A percentile compares a stretch with the other conserved stretches of the same genome.
These are phyloP conservation scores for Paramisgurnus dabryanus DNA, from an alignment of 2,113 vertebrate species.

Conservation along the genomic window DNA sequence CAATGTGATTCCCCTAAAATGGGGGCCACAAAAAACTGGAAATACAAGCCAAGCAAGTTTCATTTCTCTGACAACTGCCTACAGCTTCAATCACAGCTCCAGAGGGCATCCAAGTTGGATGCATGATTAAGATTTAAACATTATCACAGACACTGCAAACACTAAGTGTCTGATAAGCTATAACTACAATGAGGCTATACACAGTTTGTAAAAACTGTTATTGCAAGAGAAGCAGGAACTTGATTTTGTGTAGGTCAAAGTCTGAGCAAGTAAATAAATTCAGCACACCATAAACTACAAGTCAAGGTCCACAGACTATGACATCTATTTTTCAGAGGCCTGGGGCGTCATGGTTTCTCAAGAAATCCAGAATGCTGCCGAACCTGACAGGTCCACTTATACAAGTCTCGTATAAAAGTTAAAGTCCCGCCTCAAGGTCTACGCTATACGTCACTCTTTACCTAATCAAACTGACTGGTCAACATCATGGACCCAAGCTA, in stretches of 20 bases:
- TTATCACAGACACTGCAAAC: neutral
- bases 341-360: neutral
- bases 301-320: neutral
- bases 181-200: neutral
- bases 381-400: neutral
- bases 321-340: neutral
- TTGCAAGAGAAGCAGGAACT: neutral
- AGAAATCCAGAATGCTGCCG: neutral
- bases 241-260: conserved; percentile 21
- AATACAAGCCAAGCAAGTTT: neutral
- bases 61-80: conserved; percentile 4
- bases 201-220: neutral
- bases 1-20: neutral
- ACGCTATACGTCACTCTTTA: neutral
- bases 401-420: neutral
- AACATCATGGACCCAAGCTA: neutral
- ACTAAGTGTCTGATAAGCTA: neutral
- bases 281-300: conserved; percentile 3
- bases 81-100: neutral
- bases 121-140: neutral
- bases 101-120: neutral
- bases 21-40: neutral
- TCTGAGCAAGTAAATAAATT: conserved; percentile 3
- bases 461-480: neutral
- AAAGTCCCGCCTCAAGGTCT: neutral